Evolutionary conservation across 2,113 vertebrate genomes (phyloP).

Genomic region (Madoqua kirkii): DNA sequence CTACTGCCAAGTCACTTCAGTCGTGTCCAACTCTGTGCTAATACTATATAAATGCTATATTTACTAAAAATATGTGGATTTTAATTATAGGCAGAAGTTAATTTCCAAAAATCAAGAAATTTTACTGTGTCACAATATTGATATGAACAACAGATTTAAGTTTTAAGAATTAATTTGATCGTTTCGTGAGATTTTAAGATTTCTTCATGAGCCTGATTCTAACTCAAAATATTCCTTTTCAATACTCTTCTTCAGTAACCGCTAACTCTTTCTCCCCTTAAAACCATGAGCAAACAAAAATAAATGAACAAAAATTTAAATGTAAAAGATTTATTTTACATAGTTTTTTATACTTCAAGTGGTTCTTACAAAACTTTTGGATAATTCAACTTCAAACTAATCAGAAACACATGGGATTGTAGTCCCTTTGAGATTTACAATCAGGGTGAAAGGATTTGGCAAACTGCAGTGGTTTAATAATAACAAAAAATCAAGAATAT

Average conservation of each 20-base stretch:
- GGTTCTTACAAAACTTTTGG: conserved; percentile 37
- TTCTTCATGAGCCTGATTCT: neutral
- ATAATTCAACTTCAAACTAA: conserved; percentile 31
- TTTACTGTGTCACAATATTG: neutral
- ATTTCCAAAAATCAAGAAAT: conserved; percentile 3
- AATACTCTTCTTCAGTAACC: neutral
- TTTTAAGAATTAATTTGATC: neutral
- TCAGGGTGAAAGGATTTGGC: conserved; percentile 28
- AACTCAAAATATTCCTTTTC: neutral
- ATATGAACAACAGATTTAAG: neutral
- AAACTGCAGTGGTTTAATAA: neutral
- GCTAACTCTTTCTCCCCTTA: neutral
- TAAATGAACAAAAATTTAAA: neutral
- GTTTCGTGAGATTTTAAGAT: neutral
- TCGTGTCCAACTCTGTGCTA: neutral
- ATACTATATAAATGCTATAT: neutral
- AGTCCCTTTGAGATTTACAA: conserved; percentile 45
- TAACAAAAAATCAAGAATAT: neutral
- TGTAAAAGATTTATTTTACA: neutral
- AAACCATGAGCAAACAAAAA: neutral
- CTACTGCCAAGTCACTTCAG: no score
- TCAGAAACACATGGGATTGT: conserved; percentile 37
- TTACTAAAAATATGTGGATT: neutral
- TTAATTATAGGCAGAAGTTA: neutral
- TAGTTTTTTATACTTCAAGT: conserved; percentile 28